Percentiles rank a stretch among this genome's conserved stretches.
phyloP scores from a whole-genome alignment of 2,113 vertebrate species.

The Petaurus breviceps region DNA sequence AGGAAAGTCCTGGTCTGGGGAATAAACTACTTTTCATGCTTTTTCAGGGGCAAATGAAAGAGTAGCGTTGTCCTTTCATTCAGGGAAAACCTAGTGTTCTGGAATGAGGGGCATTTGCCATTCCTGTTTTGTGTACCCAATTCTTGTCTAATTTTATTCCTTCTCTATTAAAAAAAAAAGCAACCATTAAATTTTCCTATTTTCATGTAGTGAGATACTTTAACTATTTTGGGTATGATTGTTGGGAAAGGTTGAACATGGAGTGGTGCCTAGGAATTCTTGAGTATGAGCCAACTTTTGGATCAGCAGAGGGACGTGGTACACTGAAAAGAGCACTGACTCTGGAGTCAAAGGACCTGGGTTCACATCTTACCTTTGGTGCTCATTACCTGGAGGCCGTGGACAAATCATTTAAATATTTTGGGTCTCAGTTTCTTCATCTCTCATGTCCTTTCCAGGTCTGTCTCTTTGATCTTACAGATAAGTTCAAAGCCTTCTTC shows the following conservation, averaged over 20 bases:
- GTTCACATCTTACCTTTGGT: not conserved
- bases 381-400: not conserved
- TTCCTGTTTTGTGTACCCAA: not conserved
- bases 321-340: not conserved
- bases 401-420: not conserved
- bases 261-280: not conserved
- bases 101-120: not conserved
- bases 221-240: not conserved
- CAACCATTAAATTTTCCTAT: not conserved
- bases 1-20: not conserved
- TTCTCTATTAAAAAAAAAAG: not conserved
- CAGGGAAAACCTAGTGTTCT: not conserved
- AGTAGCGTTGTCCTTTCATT: not conserved
- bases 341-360: not conserved
- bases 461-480: not conserved
- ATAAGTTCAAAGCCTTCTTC: not conserved
- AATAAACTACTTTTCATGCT: not conserved
- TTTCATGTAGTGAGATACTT: not conserved
- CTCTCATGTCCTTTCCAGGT: not conserved
- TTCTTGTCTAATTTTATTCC: conserved; percentile 39
- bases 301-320: not conserved
- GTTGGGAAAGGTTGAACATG: not conserved
- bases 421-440: not conserved
- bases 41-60: conserved; percentile 5
- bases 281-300: not conserved